Percentiles rank a stretch among this genome's conserved stretches.
Conservation (phyloP, 2,888 invertebrate genomes). For the Carabus problematicus region DNA sequence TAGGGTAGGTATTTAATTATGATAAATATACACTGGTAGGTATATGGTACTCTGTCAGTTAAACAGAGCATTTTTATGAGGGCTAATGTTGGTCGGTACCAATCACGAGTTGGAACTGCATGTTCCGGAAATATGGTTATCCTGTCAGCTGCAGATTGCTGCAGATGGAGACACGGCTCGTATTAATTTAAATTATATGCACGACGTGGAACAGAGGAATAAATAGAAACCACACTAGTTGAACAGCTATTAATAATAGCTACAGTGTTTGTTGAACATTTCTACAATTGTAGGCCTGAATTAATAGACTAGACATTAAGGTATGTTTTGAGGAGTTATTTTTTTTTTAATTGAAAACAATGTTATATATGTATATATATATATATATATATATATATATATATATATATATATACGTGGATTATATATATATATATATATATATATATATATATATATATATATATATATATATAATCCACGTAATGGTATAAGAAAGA, state of each 20-base stretch:
- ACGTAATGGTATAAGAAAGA: not conserved
- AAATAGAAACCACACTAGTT: not conserved
- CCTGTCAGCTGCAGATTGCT: conserved; percentile 12
- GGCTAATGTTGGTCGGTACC: not conserved
- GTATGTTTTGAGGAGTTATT: too few species aligned
- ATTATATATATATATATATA: conserved; percentile 4
- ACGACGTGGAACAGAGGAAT: not conserved
- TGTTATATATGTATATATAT: not conserved
- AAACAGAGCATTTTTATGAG: too few species aligned
- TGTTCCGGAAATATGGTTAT: conserved; percentile 12
- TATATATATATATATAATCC: conserved; percentile 1
- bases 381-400: conserved; percentile 4
- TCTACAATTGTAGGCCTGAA: too few species aligned
- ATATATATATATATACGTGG: not conserved
- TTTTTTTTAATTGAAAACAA: too few species aligned
- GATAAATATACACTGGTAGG: too few species aligned
- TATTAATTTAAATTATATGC: not conserved
- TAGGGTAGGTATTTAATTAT: too few species aligned
- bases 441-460: conserved; percentile 4
- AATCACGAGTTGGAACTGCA: conserved; percentile 13
- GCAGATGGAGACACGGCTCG: not conserved
- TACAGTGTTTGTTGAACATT: too few species aligned
- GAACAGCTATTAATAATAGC: too few species aligned
- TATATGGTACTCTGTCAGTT: too few species aligned
- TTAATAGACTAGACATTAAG: too few species aligned